phyloP scores from a whole-genome alignment of 2,888 invertebrate species.

The Drosophila trichaetosa region DNA sequence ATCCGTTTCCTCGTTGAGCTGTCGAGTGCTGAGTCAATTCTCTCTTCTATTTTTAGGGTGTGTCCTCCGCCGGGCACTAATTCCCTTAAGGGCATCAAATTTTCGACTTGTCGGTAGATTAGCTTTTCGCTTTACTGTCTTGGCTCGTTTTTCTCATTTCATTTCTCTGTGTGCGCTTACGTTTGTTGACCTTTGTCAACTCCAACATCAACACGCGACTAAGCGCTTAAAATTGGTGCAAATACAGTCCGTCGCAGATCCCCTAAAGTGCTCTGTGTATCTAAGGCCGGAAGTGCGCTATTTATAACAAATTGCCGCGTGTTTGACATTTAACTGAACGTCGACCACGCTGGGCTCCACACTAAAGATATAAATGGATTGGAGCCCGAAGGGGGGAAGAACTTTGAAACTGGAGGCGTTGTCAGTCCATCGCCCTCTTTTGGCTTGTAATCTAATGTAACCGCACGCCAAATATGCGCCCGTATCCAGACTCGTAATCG shows the following conservation, averaged over 20 bases:
- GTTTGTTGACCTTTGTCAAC: slow-evolving; percentile 80
- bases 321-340: slow-evolving; percentile 73
- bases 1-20: not conserved
- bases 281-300: slow-evolving; percentile 76
- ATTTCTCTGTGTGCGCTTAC: slow-evolving; percentile 31
- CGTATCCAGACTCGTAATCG: slow-evolving; percentile 1
- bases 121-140: slow-evolving; percentile 47
- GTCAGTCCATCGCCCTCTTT: slow-evolving; percentile 48
- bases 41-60: not conserved
- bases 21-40: slow-evolving; percentile 14
- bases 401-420: slow-evolving; percentile 40
- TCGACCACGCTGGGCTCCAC: slow-evolving; percentile 34
- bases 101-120: slow-evolving; percentile 57
- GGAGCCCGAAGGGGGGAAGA: not conserved
- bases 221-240: slow-evolving; percentile 74
- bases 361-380: slow-evolving; percentile 52
- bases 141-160: slow-evolving; percentile 8
- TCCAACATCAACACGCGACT: slow-evolving; percentile 68
- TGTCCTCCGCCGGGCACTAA: slow-evolving; percentile 22
- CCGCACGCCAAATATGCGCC: slow-evolving; percentile 74
- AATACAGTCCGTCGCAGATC: slow-evolving; percentile 49
- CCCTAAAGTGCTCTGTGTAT: slow-evolving; percentile 39
- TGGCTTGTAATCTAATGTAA: slow-evolving; percentile 77
- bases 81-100: slow-evolving; percentile 56
- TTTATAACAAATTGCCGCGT: slow-evolving; percentile 79